Evolutionary conservation across 2,113 vertebrate species (phyloP), one percentile per base, ranked within the genome.

Genomic region (Progne subis): DNA sequence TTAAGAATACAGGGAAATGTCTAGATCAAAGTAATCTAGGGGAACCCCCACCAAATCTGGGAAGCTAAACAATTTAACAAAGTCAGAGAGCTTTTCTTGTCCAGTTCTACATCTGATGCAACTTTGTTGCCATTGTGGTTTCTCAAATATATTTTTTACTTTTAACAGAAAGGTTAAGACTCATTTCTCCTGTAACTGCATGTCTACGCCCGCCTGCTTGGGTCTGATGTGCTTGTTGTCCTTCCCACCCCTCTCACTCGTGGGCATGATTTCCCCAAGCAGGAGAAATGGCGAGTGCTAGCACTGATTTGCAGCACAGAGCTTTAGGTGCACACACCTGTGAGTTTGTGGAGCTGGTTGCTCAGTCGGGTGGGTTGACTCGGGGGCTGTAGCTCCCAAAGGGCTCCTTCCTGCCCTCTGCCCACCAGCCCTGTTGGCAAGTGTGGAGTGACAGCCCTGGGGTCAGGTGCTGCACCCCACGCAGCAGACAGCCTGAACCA

Each of bases 241-340:
- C 1, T 63, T 86, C 43, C 34, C 61, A 31, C 25, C 18, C 9
- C 49, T 61, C 34, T 31, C 26, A 25, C 25, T 43, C 0, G 0
- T 32, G 37, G 80, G 28, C 14, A 8, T 39, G 14, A 52, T 76
- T 86, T 80, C 34, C 37, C 20, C 8, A 8, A 25, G n/a, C 37
- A 63, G 55, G 34, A 74, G 29, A 57, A 55, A 41, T 11, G 29
- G 19, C 3, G 11, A 11, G 11, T 32, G 23, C 39, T 69, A 49
- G 76, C 55, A 16, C 3, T 15, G 43, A 12, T 65, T 46, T 70
- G 59, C 75, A 77, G 44, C 23, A 16, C 29, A 80, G 68, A 80
- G 14, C 44, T 74, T 57, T 43, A 56, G 44, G 31, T 0, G 6
- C 25, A 12, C 11, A 1, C 8, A 7, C 49, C 24, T 70, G 0